A percentile compares a stretch with the other conserved stretches of the same genome.
These are phyloP conservation scores for Daboia siamensis DNA, from an alignment of 2,113 vertebrate genomes.

Conservation along the genomic window DNA sequence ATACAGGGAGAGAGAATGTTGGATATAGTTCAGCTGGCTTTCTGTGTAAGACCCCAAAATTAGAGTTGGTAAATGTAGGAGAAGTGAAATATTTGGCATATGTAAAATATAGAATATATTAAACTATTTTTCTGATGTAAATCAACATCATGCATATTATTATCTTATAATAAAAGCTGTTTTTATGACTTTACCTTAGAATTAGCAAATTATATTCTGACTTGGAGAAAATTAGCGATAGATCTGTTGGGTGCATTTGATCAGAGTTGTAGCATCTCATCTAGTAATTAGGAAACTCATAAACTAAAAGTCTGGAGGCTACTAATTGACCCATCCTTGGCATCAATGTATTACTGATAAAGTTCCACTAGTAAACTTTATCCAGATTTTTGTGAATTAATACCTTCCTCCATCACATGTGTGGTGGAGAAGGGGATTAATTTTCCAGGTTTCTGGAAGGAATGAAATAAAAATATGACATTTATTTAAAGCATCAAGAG, in stretches of 20 bases:
- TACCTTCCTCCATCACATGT: neutral
- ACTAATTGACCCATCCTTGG: neutral
- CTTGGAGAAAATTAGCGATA: neutral
- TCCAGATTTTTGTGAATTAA: neutral
- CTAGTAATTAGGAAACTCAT: neutral
- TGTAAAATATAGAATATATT: neutral
- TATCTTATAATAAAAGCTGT: neutral
- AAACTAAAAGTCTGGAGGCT: neutral
- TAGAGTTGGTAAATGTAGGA: neutral
- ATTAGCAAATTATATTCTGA: neutral
- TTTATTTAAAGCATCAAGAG: neutral
- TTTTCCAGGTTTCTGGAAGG: neutral
- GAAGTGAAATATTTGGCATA: neutral
- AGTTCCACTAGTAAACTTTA: neutral
- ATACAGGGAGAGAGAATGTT: neutral
- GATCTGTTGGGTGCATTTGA: neutral
- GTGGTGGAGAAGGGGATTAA: neutral
- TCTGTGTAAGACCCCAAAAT: neutral
- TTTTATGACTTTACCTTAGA: neutral
- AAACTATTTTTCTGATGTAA: neutral
- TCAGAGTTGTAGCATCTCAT: neutral
- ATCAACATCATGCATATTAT: neutral
- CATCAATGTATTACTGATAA: neutral
- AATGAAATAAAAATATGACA: neutral
- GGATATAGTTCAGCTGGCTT: neutral